Evolutionary conservation across 37 sponge, comb jelly and placozoan species (phyloP).

Genomic region (Axinella damicornis): DNA sequence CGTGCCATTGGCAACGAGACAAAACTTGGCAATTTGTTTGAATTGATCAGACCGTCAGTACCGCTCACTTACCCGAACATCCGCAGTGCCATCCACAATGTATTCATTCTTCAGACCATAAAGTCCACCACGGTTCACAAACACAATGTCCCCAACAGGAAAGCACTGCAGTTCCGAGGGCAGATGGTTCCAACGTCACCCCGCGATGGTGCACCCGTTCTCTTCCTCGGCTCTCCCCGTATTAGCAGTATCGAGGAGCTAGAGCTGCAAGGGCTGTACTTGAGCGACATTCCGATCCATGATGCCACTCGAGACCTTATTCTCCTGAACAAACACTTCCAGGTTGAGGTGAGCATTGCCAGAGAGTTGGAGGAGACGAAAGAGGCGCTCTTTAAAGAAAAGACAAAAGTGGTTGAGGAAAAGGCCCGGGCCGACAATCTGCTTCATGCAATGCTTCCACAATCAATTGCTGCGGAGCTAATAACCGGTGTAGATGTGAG

Average conservation of each 20-base stretch:
- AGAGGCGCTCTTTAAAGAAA: conserved; percentile 53
- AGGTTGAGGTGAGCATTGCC: conserved; percentile 54
- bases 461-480: conserved; percentile 56
- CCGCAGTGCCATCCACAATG: conserved; percentile 11
- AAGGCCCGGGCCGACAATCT: conserved; percentile 65
- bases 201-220: conserved; percentile 18
- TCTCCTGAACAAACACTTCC: conserved; percentile 52
- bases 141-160: not conserved
- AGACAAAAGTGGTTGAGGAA: conserved; percentile 60
- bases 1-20: not conserved
- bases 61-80: conserved; percentile 51
- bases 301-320: conserved; percentile 79
- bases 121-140: not conserved
- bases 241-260: conserved; percentile 57
- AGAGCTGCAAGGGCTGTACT: conserved; percentile 59
- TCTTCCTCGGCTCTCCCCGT: conserved; percentile 80
- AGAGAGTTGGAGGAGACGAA: conserved; percentile 66
- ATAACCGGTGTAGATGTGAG: conserved; percentile 12
- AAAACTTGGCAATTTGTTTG: conserved; percentile 53
- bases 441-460: conserved; percentile 85
- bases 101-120: conserved; percentile 51
- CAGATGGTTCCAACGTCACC: conserved; percentile 67
- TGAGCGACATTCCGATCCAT: conserved; percentile 81
- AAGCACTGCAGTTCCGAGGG: conserved; percentile 65
- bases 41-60: conserved; percentile 48